These are phyloP conservation scores for Bombus breviceps DNA, from an alignment of 1,140 invertebrate species.

Conservation along the genomic window DNA sequence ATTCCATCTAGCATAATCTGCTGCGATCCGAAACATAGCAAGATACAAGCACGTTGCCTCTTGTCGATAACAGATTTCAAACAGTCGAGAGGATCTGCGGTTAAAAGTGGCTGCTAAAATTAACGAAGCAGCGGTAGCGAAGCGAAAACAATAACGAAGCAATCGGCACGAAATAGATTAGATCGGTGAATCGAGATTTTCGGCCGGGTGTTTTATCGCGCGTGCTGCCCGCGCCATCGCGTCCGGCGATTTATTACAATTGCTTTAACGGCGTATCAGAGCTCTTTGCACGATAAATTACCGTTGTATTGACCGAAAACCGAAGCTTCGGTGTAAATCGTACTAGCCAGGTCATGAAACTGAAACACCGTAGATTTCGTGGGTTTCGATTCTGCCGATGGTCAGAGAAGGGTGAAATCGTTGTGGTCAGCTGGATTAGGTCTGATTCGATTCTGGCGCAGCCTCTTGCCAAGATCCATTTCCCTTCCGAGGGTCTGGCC, in stretches of 20 bases:
- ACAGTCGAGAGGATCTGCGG: neutral
- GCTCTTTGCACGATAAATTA: constrained; percentile 28
- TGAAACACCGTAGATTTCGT: constrained; percentile 40
- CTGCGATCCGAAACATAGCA: neutral
- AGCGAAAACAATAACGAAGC: constrained; percentile 30
- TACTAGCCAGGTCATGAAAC: constrained; percentile 26
- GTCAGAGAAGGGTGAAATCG: constrained; percentile 53
- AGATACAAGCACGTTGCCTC: neutral
- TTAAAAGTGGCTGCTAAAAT: neutral
- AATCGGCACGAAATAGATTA: neutral
- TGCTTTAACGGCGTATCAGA: constrained; percentile 41
- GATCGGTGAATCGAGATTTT: constrained; percentile 22
- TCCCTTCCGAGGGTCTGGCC: constrained; percentile 51
- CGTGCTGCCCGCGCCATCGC: neutral
- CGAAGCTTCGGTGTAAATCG: constrained; percentile 45
- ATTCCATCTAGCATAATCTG: neutral
- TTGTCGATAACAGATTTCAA: neutral
- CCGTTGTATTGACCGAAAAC: constrained; percentile 41
- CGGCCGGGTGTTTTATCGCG: neutral
- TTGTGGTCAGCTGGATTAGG: constrained; percentile 66
- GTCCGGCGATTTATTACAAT: constrained; percentile 41
- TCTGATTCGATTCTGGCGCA: constrained; percentile 65
- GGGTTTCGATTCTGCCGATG: constrained; percentile 12
- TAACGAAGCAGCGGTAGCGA: neutral
- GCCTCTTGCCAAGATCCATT: constrained; percentile 69